These are phyloP conservation scores for Thereuonema tuberculata DNA, from an alignment of 1,140 invertebrate genomes.

Conservation along the genomic window DNA sequence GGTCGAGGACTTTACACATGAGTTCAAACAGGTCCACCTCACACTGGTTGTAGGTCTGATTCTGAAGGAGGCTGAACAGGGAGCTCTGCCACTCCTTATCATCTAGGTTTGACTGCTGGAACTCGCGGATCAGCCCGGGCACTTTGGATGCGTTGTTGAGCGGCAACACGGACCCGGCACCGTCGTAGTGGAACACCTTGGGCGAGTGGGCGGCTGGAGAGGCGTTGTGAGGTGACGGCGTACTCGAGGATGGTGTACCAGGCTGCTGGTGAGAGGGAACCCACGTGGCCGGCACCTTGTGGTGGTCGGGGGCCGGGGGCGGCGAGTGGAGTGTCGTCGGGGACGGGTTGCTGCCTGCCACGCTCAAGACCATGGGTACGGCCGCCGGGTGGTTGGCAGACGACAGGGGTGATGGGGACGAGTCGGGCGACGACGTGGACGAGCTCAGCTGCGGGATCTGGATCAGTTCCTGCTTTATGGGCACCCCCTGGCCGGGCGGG, in stretches of 20 bases:
- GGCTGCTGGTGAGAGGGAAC: constrained; percentile 14
- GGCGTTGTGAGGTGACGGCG: constrained; percentile 53
- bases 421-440: constrained; percentile 79
- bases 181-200: constrained; percentile 41
- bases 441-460: constrained; percentile 82
- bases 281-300: constrained; percentile 6
- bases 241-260: constrained; percentile 43
- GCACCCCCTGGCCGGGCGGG: constrained; percentile 31
- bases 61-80: constrained; percentile 74
- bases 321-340: constrained; percentile 5
- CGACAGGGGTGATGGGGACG: constrained; percentile 29
- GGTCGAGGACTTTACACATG: constrained; percentile 97
- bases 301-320: constrained; percentile 1
- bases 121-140: constrained; percentile 76
- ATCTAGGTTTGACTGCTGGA: constrained; percentile 66
- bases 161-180: constrained; percentile 23
- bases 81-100: constrained; percentile 90
- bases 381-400: neutral
- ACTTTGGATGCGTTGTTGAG: no score
- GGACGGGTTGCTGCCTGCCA: neutral
- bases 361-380: neutral
- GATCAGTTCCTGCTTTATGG: constrained; percentile 87
- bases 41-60: constrained; percentile 92
- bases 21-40: constrained; percentile 94
- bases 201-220: constrained; percentile 35